Evolutionary conservation across 2,113 vertebrate species (phyloP).

Genomic region (Aplodontia rufa): DNA sequence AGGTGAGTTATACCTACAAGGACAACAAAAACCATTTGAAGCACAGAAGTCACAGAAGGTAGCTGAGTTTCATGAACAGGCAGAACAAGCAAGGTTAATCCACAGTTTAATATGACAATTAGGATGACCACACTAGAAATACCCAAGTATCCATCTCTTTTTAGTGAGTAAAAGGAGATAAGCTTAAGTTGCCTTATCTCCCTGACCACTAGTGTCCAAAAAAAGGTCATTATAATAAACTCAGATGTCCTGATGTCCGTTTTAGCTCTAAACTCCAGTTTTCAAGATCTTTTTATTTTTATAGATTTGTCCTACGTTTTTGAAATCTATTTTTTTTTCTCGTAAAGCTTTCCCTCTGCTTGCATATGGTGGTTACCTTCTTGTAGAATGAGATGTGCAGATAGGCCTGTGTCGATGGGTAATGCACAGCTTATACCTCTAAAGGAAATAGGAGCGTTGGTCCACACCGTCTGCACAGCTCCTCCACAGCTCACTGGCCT

Average conservation of each 20-base stretch:
- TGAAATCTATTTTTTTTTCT: conserved; percentile 32
- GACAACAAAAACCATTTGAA: neutral
- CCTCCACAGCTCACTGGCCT: neutral
- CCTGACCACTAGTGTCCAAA: neutral
- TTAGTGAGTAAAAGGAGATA: neutral
- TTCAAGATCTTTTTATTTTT: conserved; percentile 13
- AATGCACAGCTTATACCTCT: neutral
- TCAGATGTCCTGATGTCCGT: neutral
- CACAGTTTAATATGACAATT: neutral
- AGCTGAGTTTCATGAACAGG: neutral
- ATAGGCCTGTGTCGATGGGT: neutral
- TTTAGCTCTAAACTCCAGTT: neutral
- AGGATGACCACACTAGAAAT: neutral
- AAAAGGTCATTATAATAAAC: neutral
- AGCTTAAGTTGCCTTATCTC: neutral
- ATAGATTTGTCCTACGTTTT: neutral
- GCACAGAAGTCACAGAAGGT: neutral
- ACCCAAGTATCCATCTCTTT: neutral
- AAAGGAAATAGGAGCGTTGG: neutral
- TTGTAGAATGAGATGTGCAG: neutral
- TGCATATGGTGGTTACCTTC: neutral
- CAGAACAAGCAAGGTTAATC: neutral
- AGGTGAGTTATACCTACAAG: neutral
- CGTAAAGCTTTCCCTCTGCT: neutral
- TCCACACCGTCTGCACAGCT: neutral